phyloP scores from a whole-genome alignment of 2,888 invertebrate species.

The Epirrhoe alternata region DNA sequence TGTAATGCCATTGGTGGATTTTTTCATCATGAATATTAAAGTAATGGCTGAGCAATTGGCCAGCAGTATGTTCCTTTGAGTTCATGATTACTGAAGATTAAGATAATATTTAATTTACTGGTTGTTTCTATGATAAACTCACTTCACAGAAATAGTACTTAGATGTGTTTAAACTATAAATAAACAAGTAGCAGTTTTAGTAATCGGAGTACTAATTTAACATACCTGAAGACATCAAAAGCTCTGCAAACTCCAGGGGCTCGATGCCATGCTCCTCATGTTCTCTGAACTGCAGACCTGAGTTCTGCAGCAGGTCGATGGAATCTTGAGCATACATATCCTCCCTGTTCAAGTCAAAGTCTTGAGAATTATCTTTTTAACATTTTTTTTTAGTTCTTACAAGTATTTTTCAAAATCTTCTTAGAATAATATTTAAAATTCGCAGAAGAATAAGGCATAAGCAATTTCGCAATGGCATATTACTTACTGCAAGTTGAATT shows the following conservation, averaged over 20 bases:
- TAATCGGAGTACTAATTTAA: not conserved
- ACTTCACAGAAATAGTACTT: too few relatives aligned
- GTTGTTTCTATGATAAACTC: too few relatives aligned
- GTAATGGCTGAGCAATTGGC: too few relatives aligned
- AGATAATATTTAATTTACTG: too few relatives aligned
- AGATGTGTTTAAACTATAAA: not conserved
- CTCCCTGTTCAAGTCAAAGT: constrained; percentile 86
- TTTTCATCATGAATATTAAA: too few relatives aligned
- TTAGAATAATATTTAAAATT: not conserved
- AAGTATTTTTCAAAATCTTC: not conserved
- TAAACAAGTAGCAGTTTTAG: not conserved
- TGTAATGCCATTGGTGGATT: too few relatives aligned
- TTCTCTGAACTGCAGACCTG: constrained; percentile 98
- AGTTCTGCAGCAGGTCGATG: constrained; percentile 98
- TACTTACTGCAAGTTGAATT: constrained; percentile 97
- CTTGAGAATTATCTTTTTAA: not conserved
- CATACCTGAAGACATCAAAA: constrained; percentile 96
- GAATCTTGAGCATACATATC: constrained; percentile 99
- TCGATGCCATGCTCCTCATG: constrained; percentile 99
- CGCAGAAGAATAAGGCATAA: not conserved
- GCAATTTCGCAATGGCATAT: constrained; percentile 2
- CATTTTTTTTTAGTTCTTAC: not conserved
- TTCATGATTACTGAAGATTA: too few relatives aligned
- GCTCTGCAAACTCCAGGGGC: constrained; percentile 98
- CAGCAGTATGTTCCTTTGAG: too few relatives aligned